phyloP scores from a whole-genome alignment of 2,113 vertebrate genomes.

The Pseudorhombus dupliciocellatus region DNA sequence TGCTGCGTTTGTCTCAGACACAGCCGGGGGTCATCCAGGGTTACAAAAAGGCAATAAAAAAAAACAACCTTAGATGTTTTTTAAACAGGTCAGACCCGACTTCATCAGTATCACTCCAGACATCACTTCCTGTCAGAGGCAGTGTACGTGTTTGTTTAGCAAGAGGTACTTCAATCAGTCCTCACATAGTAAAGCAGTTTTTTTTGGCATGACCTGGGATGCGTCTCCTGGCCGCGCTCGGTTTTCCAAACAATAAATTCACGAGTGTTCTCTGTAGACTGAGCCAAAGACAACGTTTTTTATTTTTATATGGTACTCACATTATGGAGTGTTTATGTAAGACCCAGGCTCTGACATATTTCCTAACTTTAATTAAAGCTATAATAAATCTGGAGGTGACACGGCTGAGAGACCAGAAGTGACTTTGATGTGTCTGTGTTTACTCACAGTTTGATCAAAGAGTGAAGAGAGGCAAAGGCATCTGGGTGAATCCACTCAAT shows the following conservation, averaged over 20 bases:
- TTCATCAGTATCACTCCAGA: neutral
- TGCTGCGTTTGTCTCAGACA: neutral
- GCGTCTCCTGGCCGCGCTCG: slow-evolving; percentile 10
- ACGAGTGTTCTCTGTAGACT: slow-evolving; percentile 25
- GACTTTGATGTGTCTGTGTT: neutral
- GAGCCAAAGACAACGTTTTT: neutral
- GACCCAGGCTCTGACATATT: slow-evolving; percentile 8
- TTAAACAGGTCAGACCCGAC: slow-evolving; percentile 16
- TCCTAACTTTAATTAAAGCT: neutral
- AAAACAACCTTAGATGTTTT: slow-evolving; percentile 19
- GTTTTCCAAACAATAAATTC: slow-evolving; percentile 38
- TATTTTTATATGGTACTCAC: slow-evolving; percentile 24
- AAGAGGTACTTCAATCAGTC: slow-evolving; percentile 32
- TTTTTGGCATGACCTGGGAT: slow-evolving; percentile 39
- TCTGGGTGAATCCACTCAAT: slow-evolving; percentile 90
- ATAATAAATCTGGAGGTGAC: neutral
- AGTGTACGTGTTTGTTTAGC: slow-evolving; percentile 41
- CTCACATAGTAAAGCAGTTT: neutral
- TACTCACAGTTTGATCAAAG: slow-evolving; percentile 94
- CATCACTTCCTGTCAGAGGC: slow-evolving; percentile 20
- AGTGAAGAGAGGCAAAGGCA: slow-evolving; percentile 87
- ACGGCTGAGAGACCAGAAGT: neutral
- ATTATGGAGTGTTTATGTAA: slow-evolving; percentile 2
- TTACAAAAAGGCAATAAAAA: neutral
- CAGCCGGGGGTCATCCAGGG: neutral